Percentiles rank a stretch among this genome's conserved stretches.
phyloP scores from a whole-genome alignment of 2,888 invertebrate species.

The Eristalis arbustorum region DNA sequence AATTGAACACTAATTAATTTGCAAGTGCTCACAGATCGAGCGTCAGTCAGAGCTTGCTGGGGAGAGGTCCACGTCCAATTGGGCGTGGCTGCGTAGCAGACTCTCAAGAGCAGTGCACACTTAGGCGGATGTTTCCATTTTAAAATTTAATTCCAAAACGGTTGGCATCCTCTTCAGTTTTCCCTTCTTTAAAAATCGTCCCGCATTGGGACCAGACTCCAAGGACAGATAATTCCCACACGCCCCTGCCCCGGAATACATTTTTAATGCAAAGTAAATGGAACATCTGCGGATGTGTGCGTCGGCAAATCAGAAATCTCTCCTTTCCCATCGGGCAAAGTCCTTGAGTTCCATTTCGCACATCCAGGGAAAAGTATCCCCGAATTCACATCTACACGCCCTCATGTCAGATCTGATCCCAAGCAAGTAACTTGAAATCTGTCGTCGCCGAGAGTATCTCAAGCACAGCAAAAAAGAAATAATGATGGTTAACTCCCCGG shows the following conservation, averaged over 20 bases:
- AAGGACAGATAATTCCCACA: background rate
- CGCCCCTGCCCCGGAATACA: background rate
- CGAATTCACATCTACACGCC: background rate
- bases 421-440: background rate
- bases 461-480: background rate
- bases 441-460: background rate
- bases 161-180: background rate
- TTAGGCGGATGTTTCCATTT: background rate
- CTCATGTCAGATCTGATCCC: conserved; percentile 2
- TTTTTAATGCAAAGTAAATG: background rate
- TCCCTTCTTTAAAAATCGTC: background rate
- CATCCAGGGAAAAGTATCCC: background rate
- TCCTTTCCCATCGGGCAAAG: background rate
- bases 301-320: background rate
- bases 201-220: background rate
- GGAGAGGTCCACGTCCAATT: too few relatives aligned
- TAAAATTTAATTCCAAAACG: background rate
- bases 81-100: background rate
- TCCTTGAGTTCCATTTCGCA: background rate
- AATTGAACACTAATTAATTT: too few relatives aligned
- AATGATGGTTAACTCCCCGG: background rate
- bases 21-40: background rate
- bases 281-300: background rate
- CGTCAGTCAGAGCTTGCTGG: background rate
- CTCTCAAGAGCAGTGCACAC: background rate